A percentile compares a stretch with the other conserved stretches of the same genome.
These are phyloP conservation scores for Hyperoplus immaculatus DNA, from an alignment of 2,797 vertebrate species.

Conservation along the genomic window DNA sequence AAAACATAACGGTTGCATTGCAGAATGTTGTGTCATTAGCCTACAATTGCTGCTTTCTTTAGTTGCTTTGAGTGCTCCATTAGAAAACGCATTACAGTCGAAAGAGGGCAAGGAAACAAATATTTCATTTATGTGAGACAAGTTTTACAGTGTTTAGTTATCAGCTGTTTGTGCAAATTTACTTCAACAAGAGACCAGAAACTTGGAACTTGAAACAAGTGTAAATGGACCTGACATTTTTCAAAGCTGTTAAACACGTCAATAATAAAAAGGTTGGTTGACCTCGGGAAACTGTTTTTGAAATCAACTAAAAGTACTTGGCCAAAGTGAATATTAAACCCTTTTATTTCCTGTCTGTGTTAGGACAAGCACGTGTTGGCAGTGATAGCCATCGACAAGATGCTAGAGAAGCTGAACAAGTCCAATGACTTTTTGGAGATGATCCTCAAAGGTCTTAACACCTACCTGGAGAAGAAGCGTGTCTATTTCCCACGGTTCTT, in stretches of 20 bases:
- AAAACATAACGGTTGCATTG: background rate
- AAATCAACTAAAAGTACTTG: background rate
- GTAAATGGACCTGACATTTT: background rate
- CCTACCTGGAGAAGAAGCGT: constrained; percentile 94
- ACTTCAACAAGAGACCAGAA: background rate
- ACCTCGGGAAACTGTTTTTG: background rate
- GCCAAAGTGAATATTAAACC: background rate
- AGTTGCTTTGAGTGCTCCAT: background rate
- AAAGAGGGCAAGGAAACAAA: background rate
- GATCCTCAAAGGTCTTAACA: constrained; percentile 93
- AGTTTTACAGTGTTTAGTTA: background rate
- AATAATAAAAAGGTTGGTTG: background rate
- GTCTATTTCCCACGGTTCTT: constrained; percentile 96
- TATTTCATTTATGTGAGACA: constrained; percentile 6
- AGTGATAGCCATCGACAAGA: constrained; percentile 88
- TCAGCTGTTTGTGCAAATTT: background rate
- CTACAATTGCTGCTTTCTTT: constrained; percentile 1
- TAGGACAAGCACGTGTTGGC: constrained; percentile 90
- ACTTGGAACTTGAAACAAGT: background rate
- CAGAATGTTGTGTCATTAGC: background rate
- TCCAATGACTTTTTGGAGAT: constrained; percentile 90
- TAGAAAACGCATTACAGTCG: background rate
- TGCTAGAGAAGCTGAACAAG: constrained; percentile 89
- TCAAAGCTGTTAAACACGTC: background rate
- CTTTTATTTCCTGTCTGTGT: constrained; percentile 21